Conservation (phyloP, 2,888 invertebrate genomes). For the Trissoscelio sp. region DNA sequence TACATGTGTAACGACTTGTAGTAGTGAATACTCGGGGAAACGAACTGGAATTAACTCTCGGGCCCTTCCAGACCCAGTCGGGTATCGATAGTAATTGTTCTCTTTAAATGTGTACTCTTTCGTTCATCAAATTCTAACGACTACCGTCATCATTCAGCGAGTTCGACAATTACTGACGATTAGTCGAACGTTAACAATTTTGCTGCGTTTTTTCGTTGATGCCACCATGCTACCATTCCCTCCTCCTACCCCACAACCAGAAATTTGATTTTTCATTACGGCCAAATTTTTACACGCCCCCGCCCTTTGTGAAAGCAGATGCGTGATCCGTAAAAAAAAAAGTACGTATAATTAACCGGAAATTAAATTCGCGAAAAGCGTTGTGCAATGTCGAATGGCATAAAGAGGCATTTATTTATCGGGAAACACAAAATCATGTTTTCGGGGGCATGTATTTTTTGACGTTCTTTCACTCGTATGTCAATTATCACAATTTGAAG, state of each 20-base stretch:
- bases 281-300: constrained; percentile 1
- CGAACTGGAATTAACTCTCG: constrained; percentile 78
- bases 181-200: constrained; percentile 55
- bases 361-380: constrained; percentile 31
- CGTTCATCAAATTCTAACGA: constrained; percentile 62
- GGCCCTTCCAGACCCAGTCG: constrained; percentile 59
- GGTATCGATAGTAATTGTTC: constrained; percentile 79
- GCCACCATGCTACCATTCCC: not conserved
- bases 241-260: not conserved
- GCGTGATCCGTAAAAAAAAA: constrained; percentile 3
- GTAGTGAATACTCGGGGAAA: constrained; percentile 76
- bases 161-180: constrained; percentile 58
- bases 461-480: constrained; percentile 39
- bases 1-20: constrained; percentile 66
- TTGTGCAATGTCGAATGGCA: not conserved
- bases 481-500: constrained; percentile 52
- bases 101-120: constrained; percentile 69
- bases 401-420: constrained; percentile 49
- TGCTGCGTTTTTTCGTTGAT: constrained; percentile 5
- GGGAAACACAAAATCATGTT: constrained; percentile 19
- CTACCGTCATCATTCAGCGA: constrained; percentile 57
- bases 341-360: constrained; percentile 35
- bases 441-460: constrained; percentile 45
- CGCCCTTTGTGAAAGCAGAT: constrained; percentile 11
- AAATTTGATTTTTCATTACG: constrained; percentile 21